Evolutionary conservation across 2,113 vertebrate species (phyloP), one percentile per base, ranked within the genome.

Genomic region (Hippocampus comes): DNA sequence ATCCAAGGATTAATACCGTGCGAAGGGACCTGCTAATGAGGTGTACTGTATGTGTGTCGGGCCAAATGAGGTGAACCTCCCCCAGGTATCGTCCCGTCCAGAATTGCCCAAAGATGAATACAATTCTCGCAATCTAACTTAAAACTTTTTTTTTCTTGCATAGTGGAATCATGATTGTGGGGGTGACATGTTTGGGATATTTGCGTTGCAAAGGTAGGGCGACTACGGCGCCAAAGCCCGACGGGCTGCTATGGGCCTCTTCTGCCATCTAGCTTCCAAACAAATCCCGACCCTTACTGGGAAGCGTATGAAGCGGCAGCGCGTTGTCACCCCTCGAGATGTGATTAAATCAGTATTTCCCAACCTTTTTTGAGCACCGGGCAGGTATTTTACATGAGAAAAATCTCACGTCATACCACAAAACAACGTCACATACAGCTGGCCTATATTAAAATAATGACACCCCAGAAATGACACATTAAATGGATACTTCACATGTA

Each of bases 261-360:
- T 89, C 89, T 89, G 90, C 90, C 90, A 89, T 80, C 90, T 91
- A 89, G 87, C 89, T 90, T 84, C 77, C 55, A 77, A 80, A 86
- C 70, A 90, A 85, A 79, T 82, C 83, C 72, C 79, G 82, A 82
- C 76, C 81, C 82, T 73, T 27, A 20, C 71, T 81, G 69, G 73
- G 57, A 84, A 67, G 71, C 17, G 23, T 21, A 3, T 27, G 63
- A 21, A 49, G 34, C 5, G 34, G 34, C 34, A 5, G 34, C 34
- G 34, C 34, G 34, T 38, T 49, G 57, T 8, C 8, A 14, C n/a
- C 23, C 56, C 10, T 18, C 59, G 2, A 61, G 59, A 18, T 15
- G 3, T 34, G 59, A 61, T 34, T 61, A 61, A 61, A 30, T 14
- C 23, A 51, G 49, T 2, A 7, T 5, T 51, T 51, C 49, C 1